Evolutionary conservation across 1,140 invertebrate genomes (phyloP).

Genomic region (Panulirus ornatus): DNA sequence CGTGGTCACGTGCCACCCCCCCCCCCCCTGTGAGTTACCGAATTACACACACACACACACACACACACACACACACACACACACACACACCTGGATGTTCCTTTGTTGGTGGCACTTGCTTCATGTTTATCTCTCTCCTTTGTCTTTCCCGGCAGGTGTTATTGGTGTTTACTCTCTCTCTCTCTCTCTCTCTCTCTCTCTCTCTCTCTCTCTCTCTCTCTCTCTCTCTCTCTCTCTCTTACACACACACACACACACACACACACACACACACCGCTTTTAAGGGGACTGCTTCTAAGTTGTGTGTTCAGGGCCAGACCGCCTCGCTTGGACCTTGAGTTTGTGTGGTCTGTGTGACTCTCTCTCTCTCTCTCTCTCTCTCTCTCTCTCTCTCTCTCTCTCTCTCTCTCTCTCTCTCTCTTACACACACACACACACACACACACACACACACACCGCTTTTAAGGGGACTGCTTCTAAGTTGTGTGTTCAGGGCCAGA

Average conservation of each 20-base stretch:
- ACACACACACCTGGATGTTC: not conserved
- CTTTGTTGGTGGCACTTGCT: not conserved
- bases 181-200: slow-evolving; percentile 20
- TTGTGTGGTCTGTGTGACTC: too few relatives aligned
- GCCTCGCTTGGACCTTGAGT: too few relatives aligned
- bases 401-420: not conserved
- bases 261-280: too few relatives aligned
- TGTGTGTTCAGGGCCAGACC: too few relatives aligned
- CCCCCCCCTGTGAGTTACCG: too few relatives aligned
- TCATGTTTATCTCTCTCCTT: slow-evolving; percentile 15
- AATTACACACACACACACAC: too few relatives aligned
- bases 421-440: too few relatives aligned
- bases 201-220: slow-evolving; percentile 9
- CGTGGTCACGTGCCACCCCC: too few relatives aligned
- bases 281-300: not conserved
- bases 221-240: not conserved
- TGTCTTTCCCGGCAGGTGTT: slow-evolving; percentile 9
- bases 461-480: not conserved
- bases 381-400: not conserved
- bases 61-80: not conserved
- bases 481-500: not conserved
- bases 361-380: not conserved
- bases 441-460: too few relatives aligned
- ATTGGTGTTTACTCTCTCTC: too few relatives aligned
- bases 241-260: not conserved